Conservation (phyloP, 2,797 vertebrate species). For the Sphaeramia orbicularis region DNA sequence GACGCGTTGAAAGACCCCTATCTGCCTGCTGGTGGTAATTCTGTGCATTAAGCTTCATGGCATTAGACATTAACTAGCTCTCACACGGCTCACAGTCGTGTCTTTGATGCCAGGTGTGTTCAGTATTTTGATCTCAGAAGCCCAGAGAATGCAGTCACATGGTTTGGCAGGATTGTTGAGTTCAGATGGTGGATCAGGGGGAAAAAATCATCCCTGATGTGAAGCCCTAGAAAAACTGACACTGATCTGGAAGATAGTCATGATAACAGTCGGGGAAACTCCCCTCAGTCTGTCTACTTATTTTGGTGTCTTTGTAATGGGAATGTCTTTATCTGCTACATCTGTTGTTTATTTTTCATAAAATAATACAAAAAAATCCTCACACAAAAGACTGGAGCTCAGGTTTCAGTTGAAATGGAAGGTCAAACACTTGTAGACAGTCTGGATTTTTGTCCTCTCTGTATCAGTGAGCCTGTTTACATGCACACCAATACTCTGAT, state of each 20-base stretch:
- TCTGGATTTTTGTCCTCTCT: no score
- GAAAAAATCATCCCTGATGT: slow-evolving; percentile 6
- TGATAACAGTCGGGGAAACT: slow-evolving; percentile 1
- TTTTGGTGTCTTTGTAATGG: no score
- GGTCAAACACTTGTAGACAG: no score
- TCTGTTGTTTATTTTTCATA: no score
- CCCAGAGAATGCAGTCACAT: slow-evolving; percentile 14
- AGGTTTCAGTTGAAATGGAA: no score
- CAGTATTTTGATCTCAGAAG: slow-evolving; percentile 43
- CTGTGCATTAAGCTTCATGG: slow-evolving; percentile 32
- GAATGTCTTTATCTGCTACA: no score
- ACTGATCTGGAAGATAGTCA: slow-evolving; percentile 24
- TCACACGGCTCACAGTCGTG: background rate
- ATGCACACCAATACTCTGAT: no score
- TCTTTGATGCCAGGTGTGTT: slow-evolving; percentile 54
- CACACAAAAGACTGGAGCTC: no score
- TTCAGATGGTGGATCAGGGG: slow-evolving; percentile 45
- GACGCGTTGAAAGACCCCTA: slow-evolving; percentile 23
- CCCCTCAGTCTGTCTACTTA: slow-evolving; percentile 10
- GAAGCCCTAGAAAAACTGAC: slow-evolving; percentile 42
- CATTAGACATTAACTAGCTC: slow-evolving; percentile 42
- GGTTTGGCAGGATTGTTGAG: slow-evolving; percentile 40
- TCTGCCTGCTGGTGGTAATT: slow-evolving; percentile 33
- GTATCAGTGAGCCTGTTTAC: no score
- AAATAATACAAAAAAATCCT: no score